A percentile compares a stretch with the other conserved stretches of the same genome.
phyloP scores from a whole-genome alignment of 2,888 invertebrate species.

The Ectropis crepuscularia region DNA sequence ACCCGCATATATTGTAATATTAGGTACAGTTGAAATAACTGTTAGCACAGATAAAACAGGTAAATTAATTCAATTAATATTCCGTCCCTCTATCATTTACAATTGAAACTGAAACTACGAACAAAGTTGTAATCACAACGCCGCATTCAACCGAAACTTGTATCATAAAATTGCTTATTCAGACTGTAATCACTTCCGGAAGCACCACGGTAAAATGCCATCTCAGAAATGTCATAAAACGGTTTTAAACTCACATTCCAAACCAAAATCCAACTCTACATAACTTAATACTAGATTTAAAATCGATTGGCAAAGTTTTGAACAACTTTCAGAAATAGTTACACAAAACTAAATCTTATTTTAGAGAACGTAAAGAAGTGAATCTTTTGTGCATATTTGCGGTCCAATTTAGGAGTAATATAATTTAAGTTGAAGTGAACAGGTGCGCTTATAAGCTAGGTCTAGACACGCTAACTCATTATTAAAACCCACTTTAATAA shows the following conservation, averaged over 20 bases:
- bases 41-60: no score
- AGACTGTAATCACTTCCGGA: slow-evolving; percentile 19
- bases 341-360: slow-evolving; percentile 10
- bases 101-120: slow-evolving; percentile 20
- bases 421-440: slow-evolving; percentile 36
- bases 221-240: slow-evolving; percentile 11
- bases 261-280: slow-evolving; percentile 3
- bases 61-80: slow-evolving; percentile 10
- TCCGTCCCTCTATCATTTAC: slow-evolving; percentile 8
- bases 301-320: slow-evolving; percentile 8
- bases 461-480: slow-evolving; percentile 78
- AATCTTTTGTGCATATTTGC: background rate
- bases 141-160: slow-evolving; percentile 16
- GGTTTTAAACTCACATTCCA: slow-evolving; percentile 16
- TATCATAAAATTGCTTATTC: slow-evolving; percentile 32
- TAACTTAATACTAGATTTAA: background rate
- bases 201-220: slow-evolving; percentile 20
- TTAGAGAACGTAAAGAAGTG: background rate
- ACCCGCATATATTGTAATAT: no score
- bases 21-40: no score
- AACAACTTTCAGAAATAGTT: background rate
- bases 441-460: slow-evolving; percentile 45
- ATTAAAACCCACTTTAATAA: slow-evolving; percentile 68
- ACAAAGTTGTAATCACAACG: slow-evolving; percentile 15
- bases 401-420: slow-evolving; percentile 31